Evolutionary conservation across 2,888 invertebrate species (phyloP).

Genomic region (Synergus gifuensis): DNA sequence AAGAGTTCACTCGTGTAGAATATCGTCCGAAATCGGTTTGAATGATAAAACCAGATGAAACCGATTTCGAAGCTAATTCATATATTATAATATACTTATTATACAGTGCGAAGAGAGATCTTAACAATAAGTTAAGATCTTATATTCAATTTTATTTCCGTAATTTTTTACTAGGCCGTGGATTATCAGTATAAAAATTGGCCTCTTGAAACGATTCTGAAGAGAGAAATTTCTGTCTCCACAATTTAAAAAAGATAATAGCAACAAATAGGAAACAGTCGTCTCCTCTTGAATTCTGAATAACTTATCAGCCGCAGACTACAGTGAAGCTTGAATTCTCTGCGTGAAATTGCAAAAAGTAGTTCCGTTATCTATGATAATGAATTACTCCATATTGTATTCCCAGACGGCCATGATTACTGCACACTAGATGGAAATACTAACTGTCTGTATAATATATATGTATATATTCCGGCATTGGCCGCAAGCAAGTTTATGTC

Average conservation of each 20-base stretch:
- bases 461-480: neutral
- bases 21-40: slow-evolving; percentile 1
- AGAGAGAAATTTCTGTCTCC: neutral
- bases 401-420: slow-evolving; percentile 5
- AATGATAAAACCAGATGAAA: neutral
- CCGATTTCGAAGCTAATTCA: neutral
- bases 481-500: slow-evolving; percentile 23
- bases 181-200: too few species aligned
- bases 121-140: too few species aligned
- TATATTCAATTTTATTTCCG: too few species aligned
- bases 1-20: slow-evolving; percentile 34
- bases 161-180: too few species aligned
- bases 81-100: too few species aligned
- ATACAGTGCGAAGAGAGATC: too few species aligned
- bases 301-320: neutral
- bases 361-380: neutral
- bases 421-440: slow-evolving; percentile 14
- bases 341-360: slow-evolving; percentile 5
- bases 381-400: slow-evolving; percentile 3
- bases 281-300: neutral
- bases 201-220: neutral
- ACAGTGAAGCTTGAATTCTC: neutral
- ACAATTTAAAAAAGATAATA: neutral
- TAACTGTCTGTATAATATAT: slow-evolving; percentile 2
- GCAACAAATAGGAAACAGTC: slow-evolving; percentile 1